phyloP scores from a whole-genome alignment of 2,113 vertebrate genomes.

The Natator depressus region DNA sequence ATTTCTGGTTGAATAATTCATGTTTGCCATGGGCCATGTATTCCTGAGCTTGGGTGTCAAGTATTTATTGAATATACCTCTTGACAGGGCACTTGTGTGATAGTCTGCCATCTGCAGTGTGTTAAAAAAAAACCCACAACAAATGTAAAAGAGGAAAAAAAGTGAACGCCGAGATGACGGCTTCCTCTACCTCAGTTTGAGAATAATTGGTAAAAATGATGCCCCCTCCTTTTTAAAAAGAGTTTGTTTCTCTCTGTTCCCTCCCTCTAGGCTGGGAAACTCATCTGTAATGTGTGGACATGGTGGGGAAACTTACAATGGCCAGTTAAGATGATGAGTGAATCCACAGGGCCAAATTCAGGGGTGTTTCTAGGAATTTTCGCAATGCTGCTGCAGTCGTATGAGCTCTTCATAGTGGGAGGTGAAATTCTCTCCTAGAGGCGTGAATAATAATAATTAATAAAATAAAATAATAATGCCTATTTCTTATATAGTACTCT shows the following conservation, averaged over 20 bases:
- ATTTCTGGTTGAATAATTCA: slow-evolving; percentile 82
- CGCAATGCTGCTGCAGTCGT: background rate
- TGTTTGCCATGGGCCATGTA: slow-evolving; percentile 81
- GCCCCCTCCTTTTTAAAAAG: slow-evolving; percentile 23
- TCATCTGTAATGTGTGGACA: background rate
- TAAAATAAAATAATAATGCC: background rate
- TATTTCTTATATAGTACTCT: background rate
- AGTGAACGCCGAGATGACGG: slow-evolving; percentile 22
- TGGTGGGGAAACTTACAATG: background rate
- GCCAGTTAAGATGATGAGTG: slow-evolving; percentile 1
- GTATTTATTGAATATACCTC: slow-evolving; percentile 79
- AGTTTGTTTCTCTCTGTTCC: background rate
- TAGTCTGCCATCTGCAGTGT: slow-evolving; percentile 65
- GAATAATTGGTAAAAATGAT: slow-evolving; percentile 81
- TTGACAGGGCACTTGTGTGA: slow-evolving; percentile 78
- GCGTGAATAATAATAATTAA: background rate
- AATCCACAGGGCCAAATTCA: background rate
- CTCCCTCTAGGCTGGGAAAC: background rate
- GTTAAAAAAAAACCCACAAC: slow-evolving; percentile 69
- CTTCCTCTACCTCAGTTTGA: slow-evolving; percentile 72
- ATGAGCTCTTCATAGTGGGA: background rate
- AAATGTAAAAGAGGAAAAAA: slow-evolving; percentile 23
- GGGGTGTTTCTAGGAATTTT: background rate
- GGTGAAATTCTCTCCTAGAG: background rate
- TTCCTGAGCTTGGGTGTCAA: slow-evolving; percentile 80